Base-by-base conservation (phyloP, 2,888 invertebrate genomes). In the Tetragonula carbonaria region DNA sequence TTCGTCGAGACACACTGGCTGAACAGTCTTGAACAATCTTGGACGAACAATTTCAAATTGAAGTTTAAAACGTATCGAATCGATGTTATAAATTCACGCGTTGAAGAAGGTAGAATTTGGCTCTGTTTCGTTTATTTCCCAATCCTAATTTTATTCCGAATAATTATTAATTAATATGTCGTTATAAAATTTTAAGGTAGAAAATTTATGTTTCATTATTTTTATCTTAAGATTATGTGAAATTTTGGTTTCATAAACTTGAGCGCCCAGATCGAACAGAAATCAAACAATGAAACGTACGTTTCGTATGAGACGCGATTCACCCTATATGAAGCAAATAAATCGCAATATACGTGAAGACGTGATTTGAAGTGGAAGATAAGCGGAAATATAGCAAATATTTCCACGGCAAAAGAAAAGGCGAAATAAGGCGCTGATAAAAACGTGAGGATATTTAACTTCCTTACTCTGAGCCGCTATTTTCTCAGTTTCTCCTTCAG, bases 391-490 rank as follows among this genome's bases (percentile, higher is more conserved):
- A n/a, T 21, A 74, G 28, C 28, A 72, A 72, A 72, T 45, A 45
- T 38, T 23, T 23, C n/a, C 16, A 4, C 11, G 16, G 38, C 1
- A 18, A 13, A 57, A 23, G 51, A 5, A 51, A 11, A 74, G 16
- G 18, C 23, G 51, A 74, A 63, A 33, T 53, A 33, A 51, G 53
- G 53, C 18, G 51, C 33, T 74, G 38, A 74, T 65, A 65, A 65
- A 65, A 74, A 74, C n/a, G 38, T 16, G 66, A 23, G 23, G 66
- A 75, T 66, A 55, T 75, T 75, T 66, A 55, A 45, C 18, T 66
- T 55, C 8, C 28, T 55, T 23, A 45, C 18, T 65, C 45, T 55
- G 45, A 16, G 55, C 45, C 28, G 16, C 55, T 45, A 55, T 75
- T 75, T 75, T 23, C 45, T 38, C 74, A 67, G 55, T 57, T 74